Percentiles rank a stretch among this genome's conserved stretches.
These are phyloP conservation scores for Cacatua alba DNA, from an alignment of 2,113 vertebrate species.

Conservation along the genomic window DNA sequence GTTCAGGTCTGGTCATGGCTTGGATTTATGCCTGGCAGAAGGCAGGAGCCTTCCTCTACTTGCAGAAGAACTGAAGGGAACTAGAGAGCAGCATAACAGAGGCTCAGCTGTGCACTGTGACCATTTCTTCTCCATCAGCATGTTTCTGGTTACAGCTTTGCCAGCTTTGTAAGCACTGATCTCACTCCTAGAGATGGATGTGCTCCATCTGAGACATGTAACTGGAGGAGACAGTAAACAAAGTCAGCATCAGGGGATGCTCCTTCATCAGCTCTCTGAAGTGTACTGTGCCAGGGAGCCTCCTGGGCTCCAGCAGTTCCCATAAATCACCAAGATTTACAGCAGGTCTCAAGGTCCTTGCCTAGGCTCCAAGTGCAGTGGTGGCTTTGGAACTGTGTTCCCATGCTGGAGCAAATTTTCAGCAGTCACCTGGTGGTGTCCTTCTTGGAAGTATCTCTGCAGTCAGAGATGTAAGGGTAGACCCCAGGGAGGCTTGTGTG, in stretches of 20 bases:
- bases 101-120: neutral
- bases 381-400: neutral
- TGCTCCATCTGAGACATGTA: neutral
- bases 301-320: neutral
- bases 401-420: neutral
- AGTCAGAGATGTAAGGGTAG: rapidly evolving
- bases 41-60: neutral
- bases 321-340: neutral
- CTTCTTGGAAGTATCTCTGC: neutral
- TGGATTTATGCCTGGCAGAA: neutral
- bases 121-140: neutral
- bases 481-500: neutral
- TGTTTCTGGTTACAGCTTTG: neutral
- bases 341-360: neutral
- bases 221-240: neutral
- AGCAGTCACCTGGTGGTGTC: neutral
- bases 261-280: neutral
- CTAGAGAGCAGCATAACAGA: neutral
- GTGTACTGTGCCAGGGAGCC: neutral
- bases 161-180: neutral
- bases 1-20: neutral
- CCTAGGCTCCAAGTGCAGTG: too few species aligned
- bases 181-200: neutral
- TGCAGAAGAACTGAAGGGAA: neutral
- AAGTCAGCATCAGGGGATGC: rapidly evolving